Conservation (phyloP, 2,113 vertebrate species). For the Anser cygnoides region DNA sequence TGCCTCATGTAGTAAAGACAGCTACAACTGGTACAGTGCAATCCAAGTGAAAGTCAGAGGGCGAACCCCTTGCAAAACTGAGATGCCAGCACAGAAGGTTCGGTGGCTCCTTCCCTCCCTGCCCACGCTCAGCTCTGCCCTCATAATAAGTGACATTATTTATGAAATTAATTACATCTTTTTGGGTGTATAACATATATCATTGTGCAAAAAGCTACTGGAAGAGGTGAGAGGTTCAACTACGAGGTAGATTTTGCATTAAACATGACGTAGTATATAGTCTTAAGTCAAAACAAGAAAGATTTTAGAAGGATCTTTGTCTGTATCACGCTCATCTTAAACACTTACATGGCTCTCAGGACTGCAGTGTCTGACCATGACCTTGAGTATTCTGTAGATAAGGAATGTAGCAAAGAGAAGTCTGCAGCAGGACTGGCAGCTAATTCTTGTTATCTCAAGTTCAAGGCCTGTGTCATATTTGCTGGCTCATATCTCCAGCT, state of each 20-base stretch:
- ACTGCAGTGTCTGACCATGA: background rate
- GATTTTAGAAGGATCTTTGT: background rate
- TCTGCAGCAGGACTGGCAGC: background rate
- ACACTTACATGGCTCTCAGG: background rate
- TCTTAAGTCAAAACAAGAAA: background rate
- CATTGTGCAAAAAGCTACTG: background rate
- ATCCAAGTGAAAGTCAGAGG: fast-evolving
- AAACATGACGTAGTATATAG: background rate
- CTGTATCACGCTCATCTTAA: background rate
- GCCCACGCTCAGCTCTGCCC: fast-evolving
- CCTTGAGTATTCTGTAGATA: fast-evolving
- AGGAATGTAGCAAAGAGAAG: background rate
- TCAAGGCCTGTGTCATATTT: background rate
- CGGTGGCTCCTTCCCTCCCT: background rate
- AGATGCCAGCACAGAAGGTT: background rate
- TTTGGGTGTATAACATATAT: background rate
- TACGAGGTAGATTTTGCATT: background rate
- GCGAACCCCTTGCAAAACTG: background rate
- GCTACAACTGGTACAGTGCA: background rate
- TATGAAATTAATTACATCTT: background rate
- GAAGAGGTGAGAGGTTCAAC: background rate
- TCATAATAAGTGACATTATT: background rate
- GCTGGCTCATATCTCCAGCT: background rate
- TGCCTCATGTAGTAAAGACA: background rate
- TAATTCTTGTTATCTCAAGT: background rate